These are phyloP conservation scores for Pyrrhosoma nymphula DNA, from an alignment of 2,888 invertebrate species.

Conservation along the genomic window DNA sequence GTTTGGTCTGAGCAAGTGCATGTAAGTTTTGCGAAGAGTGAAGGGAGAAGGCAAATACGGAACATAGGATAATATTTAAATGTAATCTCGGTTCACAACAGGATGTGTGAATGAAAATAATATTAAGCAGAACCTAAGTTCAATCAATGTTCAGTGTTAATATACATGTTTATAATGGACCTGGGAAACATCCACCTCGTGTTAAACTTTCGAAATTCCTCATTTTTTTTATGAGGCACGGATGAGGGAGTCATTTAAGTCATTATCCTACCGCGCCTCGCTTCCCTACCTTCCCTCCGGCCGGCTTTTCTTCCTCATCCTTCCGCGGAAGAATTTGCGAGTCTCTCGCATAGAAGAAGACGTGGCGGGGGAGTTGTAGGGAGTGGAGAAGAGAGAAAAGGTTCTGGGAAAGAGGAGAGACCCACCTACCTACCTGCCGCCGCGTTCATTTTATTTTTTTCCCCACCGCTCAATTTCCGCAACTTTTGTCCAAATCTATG, in stretches of 20 bases:
- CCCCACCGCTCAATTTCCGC: conserved; percentile 30
- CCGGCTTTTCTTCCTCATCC: neutral
- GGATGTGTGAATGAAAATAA: no score
- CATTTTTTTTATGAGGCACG: neutral
- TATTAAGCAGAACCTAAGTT: no score
- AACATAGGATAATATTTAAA: no score
- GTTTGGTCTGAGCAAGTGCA: no score
- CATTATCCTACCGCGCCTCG: neutral
- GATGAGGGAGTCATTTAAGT: neutral
- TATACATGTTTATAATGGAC: neutral
- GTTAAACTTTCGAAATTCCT: neutral
- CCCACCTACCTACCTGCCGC: conserved; percentile 20
- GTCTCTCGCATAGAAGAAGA: neutral
- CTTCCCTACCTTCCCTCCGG: neutral
- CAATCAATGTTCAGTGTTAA: no score
- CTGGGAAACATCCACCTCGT: neutral
- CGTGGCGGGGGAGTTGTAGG: no score
- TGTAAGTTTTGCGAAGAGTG: no score
- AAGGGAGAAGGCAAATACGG: no score
- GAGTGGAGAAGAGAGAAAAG: no score
- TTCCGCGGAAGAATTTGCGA: neutral
- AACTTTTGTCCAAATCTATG: conserved; percentile 65
- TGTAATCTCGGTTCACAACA: no score
- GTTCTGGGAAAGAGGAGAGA: neutral
- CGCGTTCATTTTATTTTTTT: neutral